Percentiles rank a stretch among this genome's conserved stretches.
Evolutionary conservation across 2,113 vertebrate species (phyloP).

Genomic region (Ploceus nigricollis): DNA sequence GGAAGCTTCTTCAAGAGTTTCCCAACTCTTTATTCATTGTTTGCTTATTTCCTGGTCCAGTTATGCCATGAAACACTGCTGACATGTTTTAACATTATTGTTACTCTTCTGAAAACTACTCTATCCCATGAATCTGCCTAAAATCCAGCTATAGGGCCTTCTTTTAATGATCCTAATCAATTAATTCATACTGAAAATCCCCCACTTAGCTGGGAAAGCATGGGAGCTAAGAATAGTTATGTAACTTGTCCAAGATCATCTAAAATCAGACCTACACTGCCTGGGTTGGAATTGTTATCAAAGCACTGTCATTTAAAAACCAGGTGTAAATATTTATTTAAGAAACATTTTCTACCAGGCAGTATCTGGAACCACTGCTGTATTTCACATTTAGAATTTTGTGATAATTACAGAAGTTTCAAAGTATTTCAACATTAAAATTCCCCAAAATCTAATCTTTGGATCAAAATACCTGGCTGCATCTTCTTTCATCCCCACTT

Average conservation of each 20-base stretch:
- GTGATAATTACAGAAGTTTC: background rate
- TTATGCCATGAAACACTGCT: background rate
- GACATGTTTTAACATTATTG: background rate
- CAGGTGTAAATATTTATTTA: background rate
- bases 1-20: background rate
- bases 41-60: background rate
- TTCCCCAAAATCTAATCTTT: background rate
- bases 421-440: background rate
- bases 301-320: background rate
- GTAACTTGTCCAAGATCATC: background rate
- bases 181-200: background rate
- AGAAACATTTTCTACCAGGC: background rate
- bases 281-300: background rate
- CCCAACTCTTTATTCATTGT: background rate
- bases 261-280: background rate
- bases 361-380: background rate
- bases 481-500: background rate
- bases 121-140: background rate
- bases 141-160: background rate
- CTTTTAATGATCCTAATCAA: background rate
- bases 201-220: background rate
- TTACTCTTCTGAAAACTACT: background rate
- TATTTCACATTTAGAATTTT: background rate
- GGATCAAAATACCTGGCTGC: background rate
- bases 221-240: background rate